These are phyloP conservation scores for Diglossa cyanea DNA, from an alignment of 2,797 vertebrate genomes.

Conservation along the genomic window DNA sequence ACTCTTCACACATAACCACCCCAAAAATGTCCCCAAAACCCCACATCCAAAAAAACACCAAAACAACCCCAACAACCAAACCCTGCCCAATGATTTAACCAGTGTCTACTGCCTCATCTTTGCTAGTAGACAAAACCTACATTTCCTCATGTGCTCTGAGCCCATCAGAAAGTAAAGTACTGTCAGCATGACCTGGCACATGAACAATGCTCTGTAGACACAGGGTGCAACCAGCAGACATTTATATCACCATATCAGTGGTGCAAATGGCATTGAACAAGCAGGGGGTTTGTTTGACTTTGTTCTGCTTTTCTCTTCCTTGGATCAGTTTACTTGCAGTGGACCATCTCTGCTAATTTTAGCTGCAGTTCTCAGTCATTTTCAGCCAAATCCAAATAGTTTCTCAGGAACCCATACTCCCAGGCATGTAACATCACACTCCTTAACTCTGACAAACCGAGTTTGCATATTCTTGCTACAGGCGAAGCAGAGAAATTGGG, in stretches of 20 bases:
- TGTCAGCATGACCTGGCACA: neutral
- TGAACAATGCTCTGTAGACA: neutral
- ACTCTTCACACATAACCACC: neutral
- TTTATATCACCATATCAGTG: neutral
- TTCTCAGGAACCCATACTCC: neutral
- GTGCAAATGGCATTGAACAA: neutral
- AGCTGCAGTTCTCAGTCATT: neutral
- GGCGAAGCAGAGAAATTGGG: neutral
- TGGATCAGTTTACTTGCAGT: neutral
- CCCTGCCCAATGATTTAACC: neutral
- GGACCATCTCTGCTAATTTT: neutral
- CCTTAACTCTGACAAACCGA: neutral
- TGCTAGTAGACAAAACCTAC: neutral
- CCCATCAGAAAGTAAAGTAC: neutral
- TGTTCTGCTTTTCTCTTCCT: neutral
- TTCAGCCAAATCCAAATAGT: neutral
- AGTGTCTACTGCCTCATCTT: neutral
- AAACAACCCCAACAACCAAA: neutral
- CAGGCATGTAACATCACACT: neutral
- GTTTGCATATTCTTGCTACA: neutral
- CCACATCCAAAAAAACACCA: neutral
- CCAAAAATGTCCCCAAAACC: neutral
- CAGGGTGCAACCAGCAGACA: fast-evolving
- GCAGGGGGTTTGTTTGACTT: neutral
- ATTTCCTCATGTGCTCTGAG: neutral